Evolutionary conservation across 2,797 vertebrate genomes (phyloP).

Genomic region (Acomys russatus): DNA sequence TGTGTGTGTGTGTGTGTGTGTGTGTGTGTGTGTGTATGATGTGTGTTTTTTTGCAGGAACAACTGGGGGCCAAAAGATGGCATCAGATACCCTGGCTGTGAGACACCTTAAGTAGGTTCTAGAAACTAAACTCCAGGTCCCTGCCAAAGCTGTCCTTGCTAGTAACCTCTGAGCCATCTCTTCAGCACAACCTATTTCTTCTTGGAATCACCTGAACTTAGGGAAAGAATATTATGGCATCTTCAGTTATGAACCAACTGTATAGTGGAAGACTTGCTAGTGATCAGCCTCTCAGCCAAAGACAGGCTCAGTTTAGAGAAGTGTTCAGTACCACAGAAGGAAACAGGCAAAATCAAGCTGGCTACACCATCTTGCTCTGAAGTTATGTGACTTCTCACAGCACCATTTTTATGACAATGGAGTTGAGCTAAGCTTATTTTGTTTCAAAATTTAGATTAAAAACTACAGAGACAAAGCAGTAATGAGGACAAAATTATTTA

Average conservation of each 20-base stretch:
- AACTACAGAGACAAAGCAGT: background rate
- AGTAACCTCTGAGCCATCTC: background rate
- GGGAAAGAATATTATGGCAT: background rate
- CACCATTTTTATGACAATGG: background rate
- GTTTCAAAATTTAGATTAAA: background rate
- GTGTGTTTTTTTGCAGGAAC: background rate
- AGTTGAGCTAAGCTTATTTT: background rate
- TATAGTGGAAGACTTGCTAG: background rate
- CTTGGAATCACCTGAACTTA: background rate
- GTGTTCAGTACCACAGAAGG: rapidly evolving
- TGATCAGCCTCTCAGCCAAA: background rate
- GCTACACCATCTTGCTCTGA: background rate
- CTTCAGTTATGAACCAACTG: background rate
- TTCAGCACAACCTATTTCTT: background rate
- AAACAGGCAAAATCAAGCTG: background rate
- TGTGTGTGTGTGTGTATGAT: background rate
- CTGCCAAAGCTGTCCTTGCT: background rate
- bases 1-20: background rate
- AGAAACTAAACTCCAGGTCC: background rate
- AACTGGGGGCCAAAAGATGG: background rate
- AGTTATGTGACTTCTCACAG: background rate
- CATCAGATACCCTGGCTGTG: background rate
- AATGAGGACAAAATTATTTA: background rate
- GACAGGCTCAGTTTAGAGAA: background rate
- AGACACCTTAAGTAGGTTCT: background rate